Base-by-base conservation (phyloP, 2,113 vertebrate genomes). In the Asarcornis scutulata region DNA sequence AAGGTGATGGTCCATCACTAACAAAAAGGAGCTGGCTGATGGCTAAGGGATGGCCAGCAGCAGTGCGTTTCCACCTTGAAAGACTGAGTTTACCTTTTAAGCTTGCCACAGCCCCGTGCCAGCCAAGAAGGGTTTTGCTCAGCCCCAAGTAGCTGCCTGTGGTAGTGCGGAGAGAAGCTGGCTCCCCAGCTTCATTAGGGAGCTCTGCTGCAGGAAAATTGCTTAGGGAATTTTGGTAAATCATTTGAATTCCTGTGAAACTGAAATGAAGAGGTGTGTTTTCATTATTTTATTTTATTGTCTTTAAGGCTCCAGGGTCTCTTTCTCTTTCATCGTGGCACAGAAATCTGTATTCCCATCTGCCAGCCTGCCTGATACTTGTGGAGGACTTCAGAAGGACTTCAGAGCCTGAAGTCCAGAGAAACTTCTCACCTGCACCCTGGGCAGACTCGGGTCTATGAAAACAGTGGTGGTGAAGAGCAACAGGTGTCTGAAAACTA, bases 131-230 rank as follows among this genome's bases (percentile, higher is more conserved):
- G 25, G 26, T 68, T 89, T 68, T 2, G 1, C 44, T 90, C 59
- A 55, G 42, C 59, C 59, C 71, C 7, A 3, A 83, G 46, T 72
- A 83, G 29, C 38, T 78, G 4, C 80, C 74, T 72, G 38, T 90
- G 83, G 38, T n/a, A 81, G 53, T 29, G 48, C 56, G 21, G 52
- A 80, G 90, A 38, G 62, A 66, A 88, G 17, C 86, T 90, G 81
- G 58, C 81, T 94, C 86, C 86, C 90, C 86, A 94, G 88, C 69
- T 82, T 97, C 94, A 89, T 96, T 95, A 97, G 91, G 95, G 95
- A 96, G 62, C 80, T 82, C 62, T 91, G 86, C 86, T 96, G 80
- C 66, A 73, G 80, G 83, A 93, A 96, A 93, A 94, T 88, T 96
- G 90, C 90, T 95, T 46, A 88, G 95, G 95, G 95, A 97, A 79